Conservation (phyloP, 1,140 invertebrate genomes). For the Heliconius congener region DNA sequence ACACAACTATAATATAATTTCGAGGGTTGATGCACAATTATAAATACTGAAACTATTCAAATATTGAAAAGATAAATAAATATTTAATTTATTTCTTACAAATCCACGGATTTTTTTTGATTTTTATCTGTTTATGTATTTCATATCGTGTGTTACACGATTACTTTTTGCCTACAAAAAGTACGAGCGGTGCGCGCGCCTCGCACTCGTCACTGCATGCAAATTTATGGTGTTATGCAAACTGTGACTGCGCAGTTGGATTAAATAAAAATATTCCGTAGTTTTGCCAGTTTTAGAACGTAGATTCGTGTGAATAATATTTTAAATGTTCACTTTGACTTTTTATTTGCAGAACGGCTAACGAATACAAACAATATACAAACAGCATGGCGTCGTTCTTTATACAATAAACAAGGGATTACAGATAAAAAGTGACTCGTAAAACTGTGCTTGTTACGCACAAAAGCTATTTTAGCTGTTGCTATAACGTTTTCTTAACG, state of each 20-base stretch:
- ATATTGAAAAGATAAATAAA: conserved; percentile 1
- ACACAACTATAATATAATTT: not conserved
- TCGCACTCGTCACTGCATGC: conserved; percentile 1
- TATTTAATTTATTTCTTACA: not conserved
- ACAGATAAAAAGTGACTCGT: not conserved
- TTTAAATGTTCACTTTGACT: conserved; percentile 4
- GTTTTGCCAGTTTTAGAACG: conserved; percentile 14
- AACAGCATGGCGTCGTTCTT: not conserved
- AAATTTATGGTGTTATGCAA: not conserved
- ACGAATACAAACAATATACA: not conserved
- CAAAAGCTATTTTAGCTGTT: not conserved
- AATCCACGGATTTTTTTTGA: not conserved
- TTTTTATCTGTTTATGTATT: conserved; percentile 7
- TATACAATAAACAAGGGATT: not conserved
- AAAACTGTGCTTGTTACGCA: not conserved
- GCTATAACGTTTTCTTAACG: conserved; percentile 4
- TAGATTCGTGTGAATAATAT: not conserved
- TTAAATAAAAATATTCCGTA: conserved; percentile 14
- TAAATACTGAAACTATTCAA: not conserved
- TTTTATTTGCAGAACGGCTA: not conserved
- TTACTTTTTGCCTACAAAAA: not conserved
- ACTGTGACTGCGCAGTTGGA: conserved; percentile 9
- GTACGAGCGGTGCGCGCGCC: conserved; percentile 6
- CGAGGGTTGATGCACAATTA: not conserved
- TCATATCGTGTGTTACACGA: not conserved